Evolutionary conservation across 2,797 vertebrate species (phyloP).

Genomic region (Coregonus sp.): DNA sequence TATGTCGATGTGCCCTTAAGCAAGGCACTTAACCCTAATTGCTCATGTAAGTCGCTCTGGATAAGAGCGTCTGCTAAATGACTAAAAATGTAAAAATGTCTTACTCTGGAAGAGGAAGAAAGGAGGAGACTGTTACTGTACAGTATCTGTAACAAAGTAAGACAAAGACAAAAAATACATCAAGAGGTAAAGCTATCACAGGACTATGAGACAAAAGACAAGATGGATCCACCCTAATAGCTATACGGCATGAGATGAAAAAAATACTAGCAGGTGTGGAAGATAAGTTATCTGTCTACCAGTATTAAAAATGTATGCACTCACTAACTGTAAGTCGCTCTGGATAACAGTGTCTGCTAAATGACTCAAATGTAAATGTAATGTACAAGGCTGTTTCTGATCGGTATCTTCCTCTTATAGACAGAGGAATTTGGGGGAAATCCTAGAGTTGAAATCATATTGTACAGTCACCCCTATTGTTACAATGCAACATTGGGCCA

Average conservation of each 20-base stretch:
- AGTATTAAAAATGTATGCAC: too few species aligned
- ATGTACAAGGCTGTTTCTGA: not conserved
- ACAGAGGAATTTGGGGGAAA: not conserved
- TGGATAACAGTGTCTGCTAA: too few species aligned
- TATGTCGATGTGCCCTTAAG: too few species aligned
- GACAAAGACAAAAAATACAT: not conserved
- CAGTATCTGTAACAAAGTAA: slow-evolving; percentile 3
- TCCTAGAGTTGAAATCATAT: too few species aligned
- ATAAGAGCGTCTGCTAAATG: too few species aligned
- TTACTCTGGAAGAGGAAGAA: not conserved
- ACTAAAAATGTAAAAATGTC: too few species aligned
- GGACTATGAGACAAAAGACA: not conserved
- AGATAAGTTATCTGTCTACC: not conserved
- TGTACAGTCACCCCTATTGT: not conserved
- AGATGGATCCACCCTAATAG: not conserved
- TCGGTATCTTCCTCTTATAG: not conserved
- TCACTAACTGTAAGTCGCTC: too few species aligned
- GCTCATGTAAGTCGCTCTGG: too few species aligned
- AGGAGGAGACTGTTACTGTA: slow-evolving; percentile 6
- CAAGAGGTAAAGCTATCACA: not conserved
- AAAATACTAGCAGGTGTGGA: slow-evolving; percentile 5
- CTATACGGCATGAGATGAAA: slow-evolving; percentile 4
- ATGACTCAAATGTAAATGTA: too few species aligned
- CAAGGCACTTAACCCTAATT: too few species aligned
- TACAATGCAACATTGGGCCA: not conserved